Percentiles rank a stretch among this genome's conserved stretches.
These are phyloP conservation scores for Rhagoletis pomonella DNA, from an alignment of 1,140 invertebrate genomes.

Conservation along the genomic window DNA sequence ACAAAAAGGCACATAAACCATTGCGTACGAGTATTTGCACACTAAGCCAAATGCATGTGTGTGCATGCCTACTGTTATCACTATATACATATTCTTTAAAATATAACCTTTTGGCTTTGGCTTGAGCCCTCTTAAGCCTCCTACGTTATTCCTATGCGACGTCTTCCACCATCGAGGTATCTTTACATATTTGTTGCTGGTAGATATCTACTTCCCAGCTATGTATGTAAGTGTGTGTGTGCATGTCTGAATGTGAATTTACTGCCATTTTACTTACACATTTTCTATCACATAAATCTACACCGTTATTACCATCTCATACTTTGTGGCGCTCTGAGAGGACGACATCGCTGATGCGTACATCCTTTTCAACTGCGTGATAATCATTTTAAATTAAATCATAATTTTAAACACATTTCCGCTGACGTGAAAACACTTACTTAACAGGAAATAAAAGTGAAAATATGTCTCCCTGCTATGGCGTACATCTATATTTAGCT, in stretches of 20 bases:
- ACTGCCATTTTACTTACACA: neutral
- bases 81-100: neutral
- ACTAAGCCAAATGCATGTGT: neutral
- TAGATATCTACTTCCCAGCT: neutral
- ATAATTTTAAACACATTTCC: constrained; percentile 51
- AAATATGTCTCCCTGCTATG: neutral
- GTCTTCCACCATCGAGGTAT: neutral
- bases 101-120: constrained; percentile 19
- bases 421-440: constrained; percentile 34
- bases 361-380: constrained; percentile 15
- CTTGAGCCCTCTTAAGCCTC: constrained; percentile 23
- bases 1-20: neutral
- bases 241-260: neutral
- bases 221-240: neutral
- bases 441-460: constrained; percentile 7
- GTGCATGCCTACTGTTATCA: neutral
- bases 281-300: constrained; percentile 2
- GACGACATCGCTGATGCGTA: neutral
- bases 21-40: neutral
- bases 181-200: neutral
- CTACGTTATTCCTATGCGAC: neutral
- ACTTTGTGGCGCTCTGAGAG: too few relatives aligned
- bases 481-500: neutral
- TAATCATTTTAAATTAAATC: constrained; percentile 55
- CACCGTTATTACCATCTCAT: neutral